Conservation (phyloP, 37 sponge, comb jelly and placozoan genomes). For the Halisarca cf. caerulea region DNA sequence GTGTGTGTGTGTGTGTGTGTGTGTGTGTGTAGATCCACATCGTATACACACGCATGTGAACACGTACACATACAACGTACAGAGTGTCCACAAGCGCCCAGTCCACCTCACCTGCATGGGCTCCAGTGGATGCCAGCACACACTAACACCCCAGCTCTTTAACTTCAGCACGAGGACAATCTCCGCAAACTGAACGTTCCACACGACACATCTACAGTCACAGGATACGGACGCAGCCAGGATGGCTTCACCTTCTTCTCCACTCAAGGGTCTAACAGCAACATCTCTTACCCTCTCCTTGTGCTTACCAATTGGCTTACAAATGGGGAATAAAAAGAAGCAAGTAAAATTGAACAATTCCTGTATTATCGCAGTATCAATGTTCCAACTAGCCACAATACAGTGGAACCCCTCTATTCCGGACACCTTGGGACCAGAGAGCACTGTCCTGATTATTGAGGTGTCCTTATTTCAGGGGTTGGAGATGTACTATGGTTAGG, state of each 20-base stretch:
- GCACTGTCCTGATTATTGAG: too few species aligned
- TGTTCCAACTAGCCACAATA: too few species aligned
- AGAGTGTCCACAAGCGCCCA: too few species aligned
- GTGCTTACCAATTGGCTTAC: constrained; percentile 23
- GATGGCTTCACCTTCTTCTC: neutral
- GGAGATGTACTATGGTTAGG: too few species aligned
- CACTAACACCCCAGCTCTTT: constrained; percentile 34
- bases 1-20: constrained; percentile 24
- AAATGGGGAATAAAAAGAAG: too few species aligned
- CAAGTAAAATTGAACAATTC: too few species aligned
- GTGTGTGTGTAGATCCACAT: neutral
- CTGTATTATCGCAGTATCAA: too few species aligned
- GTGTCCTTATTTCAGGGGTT: too few species aligned
- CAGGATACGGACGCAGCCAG: constrained; percentile 6
- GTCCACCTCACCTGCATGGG: constrained; percentile 65
- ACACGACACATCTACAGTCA: constrained; percentile 44
- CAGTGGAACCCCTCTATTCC: too few species aligned
- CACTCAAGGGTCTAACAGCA: neutral
- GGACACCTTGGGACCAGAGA: too few species aligned
- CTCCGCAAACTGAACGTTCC: constrained; percentile 53
- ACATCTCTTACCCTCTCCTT: neutral
- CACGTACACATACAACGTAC: too few species aligned
- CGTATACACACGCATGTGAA: neutral
- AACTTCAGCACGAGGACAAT: constrained; percentile 27
- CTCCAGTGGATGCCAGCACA: constrained; percentile 56